These are phyloP conservation scores for Valencia hispanica DNA, from an alignment of 2,797 vertebrate genomes.

Conservation along the genomic window DNA sequence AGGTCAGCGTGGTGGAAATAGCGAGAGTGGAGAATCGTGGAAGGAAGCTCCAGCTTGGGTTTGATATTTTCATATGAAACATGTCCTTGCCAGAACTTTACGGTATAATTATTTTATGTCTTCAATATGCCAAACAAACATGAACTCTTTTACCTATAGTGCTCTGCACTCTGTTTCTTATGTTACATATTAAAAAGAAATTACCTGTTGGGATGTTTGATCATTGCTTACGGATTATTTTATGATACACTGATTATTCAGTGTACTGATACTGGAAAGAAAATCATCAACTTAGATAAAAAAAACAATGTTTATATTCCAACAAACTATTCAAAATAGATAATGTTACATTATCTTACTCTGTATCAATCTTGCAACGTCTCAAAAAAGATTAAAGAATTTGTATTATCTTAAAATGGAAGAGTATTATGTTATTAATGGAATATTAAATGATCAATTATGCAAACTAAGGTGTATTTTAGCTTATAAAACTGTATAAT, in stretches of 20 bases:
- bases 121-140: background rate
- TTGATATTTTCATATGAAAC: background rate
- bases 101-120: background rate
- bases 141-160: background rate
- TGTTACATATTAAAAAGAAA: too few species aligned
- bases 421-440: background rate
- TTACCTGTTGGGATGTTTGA: too few species aligned
- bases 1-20: slow-evolving; percentile 23
- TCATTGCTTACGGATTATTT: too few species aligned
- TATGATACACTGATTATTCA: too few species aligned
- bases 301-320: background rate
- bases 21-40: background rate
- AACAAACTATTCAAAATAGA: background rate
- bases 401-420: background rate
- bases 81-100: background rate
- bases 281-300: too few species aligned
- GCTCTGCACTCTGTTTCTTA: background rate
- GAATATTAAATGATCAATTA: background rate
- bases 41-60: background rate
- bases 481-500: background rate
- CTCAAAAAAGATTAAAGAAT: background rate
- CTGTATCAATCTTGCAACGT: background rate
- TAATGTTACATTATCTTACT: background rate
- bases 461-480: background rate
- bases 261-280: background rate